A percentile compares a stretch with the other conserved stretches of the same genome.
phyloP scores from a whole-genome alignment of 2,113 vertebrate species.

The Ramphastos sulfuratus region DNA sequence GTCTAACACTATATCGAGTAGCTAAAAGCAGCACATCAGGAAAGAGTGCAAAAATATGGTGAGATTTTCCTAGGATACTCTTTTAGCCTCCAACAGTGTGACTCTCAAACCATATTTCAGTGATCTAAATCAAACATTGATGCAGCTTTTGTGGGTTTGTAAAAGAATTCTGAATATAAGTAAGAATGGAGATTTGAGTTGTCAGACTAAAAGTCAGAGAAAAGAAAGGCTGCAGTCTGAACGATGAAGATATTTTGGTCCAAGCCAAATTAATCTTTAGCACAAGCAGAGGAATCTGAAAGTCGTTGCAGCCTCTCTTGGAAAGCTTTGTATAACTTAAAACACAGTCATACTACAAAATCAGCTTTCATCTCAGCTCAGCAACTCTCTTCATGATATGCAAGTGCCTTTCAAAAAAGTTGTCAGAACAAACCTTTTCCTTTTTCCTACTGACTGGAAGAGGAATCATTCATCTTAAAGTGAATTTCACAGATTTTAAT shows the following conservation, averaged over 20 bases:
- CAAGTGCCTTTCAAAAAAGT: background rate
- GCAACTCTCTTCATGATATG: background rate
- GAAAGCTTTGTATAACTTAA: slow-evolving; percentile 32
- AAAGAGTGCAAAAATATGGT: background rate
- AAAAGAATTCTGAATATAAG: background rate
- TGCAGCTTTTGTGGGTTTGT: background rate
- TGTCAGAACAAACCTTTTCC: background rate
- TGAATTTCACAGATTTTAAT: background rate
- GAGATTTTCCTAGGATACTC: background rate
- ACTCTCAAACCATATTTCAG: background rate
- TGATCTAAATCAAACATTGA: background rate
- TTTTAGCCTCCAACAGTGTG: background rate
- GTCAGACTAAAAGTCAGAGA: background rate
- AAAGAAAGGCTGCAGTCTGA: background rate
- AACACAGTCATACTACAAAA: background rate
- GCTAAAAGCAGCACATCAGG: background rate
- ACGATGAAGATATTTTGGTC: slow-evolving; percentile 16
- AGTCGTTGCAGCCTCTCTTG: background rate
- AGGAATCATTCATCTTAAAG: background rate
- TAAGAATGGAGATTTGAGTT: background rate
- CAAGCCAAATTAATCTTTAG: background rate
- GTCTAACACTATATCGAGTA: background rate
- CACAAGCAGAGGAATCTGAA: background rate
- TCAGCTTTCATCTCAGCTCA: slow-evolving; percentile 1
- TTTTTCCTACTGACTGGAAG: background rate